Percentiles rank a stretch among this genome's conserved stretches.
Evolutionary conservation across 1,140 invertebrate genomes (phyloP).

Genomic region (Gyrodactylus salaris): DNA sequence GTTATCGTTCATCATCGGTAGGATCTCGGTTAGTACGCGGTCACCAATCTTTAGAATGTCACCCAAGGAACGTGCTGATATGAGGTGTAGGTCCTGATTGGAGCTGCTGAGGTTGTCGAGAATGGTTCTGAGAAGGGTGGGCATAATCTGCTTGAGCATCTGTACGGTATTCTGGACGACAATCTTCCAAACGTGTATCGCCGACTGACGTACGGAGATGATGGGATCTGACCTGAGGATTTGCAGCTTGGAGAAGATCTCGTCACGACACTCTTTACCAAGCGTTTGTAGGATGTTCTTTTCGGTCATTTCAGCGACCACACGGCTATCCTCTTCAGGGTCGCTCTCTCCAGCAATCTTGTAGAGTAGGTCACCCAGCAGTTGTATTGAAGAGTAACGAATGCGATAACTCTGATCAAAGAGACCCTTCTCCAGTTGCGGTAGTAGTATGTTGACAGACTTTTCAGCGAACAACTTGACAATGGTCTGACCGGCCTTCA

Average conservation of each 20-base stretch:
- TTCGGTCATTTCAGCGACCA: slow-evolving; percentile 82
- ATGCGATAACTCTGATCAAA: slow-evolving; percentile 68
- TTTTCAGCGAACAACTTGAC: slow-evolving; percentile 81
- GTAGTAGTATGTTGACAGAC: slow-evolving; percentile 58
- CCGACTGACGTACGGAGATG: slow-evolving; percentile 72
- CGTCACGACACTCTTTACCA: slow-evolving; percentile 51
- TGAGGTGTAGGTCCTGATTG: slow-evolving; percentile 61
- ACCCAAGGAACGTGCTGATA: slow-evolving; percentile 69
- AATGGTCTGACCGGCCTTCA: slow-evolving; percentile 76
- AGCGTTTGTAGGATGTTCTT: slow-evolving; percentile 50
- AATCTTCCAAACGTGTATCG: slow-evolving; percentile 78
- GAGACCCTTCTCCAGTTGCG: slow-evolving; percentile 44
- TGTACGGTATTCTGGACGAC: slow-evolving; percentile 79
- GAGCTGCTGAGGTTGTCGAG: slow-evolving; percentile 67
- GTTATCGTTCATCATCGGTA: slow-evolving; percentile 71
- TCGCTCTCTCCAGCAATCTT: slow-evolving; percentile 70
- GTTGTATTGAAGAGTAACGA: slow-evolving; percentile 64
- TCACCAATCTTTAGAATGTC: slow-evolving; percentile 82
- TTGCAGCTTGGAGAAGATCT: slow-evolving; percentile 50
- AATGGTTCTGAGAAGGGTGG: slow-evolving; percentile 57
- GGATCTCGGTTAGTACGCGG: slow-evolving; percentile 75
- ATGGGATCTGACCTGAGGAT: slow-evolving; percentile 55
- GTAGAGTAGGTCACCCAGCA: slow-evolving; percentile 76
- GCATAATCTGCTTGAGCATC: slow-evolving; percentile 73
- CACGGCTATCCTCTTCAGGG: slow-evolving; percentile 98